Evolutionary conservation across 2,113 vertebrate species (phyloP), one percentile per base, ranked within the genome.

Genomic region (Tachysurus vachellii): DNA sequence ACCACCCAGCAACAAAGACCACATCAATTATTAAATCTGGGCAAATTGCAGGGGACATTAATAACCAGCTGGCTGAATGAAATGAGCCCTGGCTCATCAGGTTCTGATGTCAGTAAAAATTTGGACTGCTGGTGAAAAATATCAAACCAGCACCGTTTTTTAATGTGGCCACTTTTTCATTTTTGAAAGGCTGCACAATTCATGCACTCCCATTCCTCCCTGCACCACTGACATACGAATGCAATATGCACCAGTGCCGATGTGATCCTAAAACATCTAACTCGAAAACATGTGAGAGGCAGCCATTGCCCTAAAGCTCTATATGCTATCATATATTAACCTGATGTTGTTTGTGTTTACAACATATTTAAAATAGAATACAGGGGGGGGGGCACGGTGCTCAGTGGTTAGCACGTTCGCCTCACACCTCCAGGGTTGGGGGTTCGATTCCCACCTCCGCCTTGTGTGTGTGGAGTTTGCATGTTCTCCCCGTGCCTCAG

Each of bases 11-110:
- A 81, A 93, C 91, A 91, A 91, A 91, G 89, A 75, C 91, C 2
- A 10, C 92, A 94, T 94, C 91, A 94, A 93, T 93, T 93, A 94
- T 94, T 93, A 93, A 94, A 94, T 94, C 92, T 93, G 50, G 86
- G 90, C 87, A 92, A 91, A 93, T 85, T 88, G 90, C 85, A 1
- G 88, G 89, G 79, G 90, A 89, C 93, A 91, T 92, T 85, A 94
- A 93, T 93, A 83, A 89, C 71, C 66, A 85, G 83, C 88, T 85
- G 87, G 76, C 84, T 90, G 89, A 92, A 92, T 89, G 89, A 92
- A 93, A 93, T 93, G 91, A 90, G 88, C 85, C 73, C 28, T 80
- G 81, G 91, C 90, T 93, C 91, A 91, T 93, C 90, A 90, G 86
- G 91, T 86, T 82, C 56, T 7, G 83, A 84, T 81, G 82, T 88